A percentile compares a stretch with the other conserved stretches of the same genome.
Evolutionary conservation across 1,140 invertebrate species (phyloP).

Genomic region (Watersipora subatra): DNA sequence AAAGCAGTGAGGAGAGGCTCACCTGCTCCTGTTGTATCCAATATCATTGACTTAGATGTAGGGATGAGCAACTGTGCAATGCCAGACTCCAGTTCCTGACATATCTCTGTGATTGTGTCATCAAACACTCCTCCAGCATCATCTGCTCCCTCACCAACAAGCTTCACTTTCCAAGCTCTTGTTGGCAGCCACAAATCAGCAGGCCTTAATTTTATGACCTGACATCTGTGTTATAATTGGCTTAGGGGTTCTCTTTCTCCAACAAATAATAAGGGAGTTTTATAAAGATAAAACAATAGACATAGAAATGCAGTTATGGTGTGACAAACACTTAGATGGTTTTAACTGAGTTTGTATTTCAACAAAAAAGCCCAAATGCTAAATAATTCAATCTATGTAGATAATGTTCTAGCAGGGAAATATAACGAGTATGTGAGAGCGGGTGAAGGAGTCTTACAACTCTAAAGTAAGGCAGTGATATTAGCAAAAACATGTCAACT

Average conservation of each 20-base stretch:
- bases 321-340: too few relatives aligned
- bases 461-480: too few relatives aligned
- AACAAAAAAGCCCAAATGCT: too few relatives aligned
- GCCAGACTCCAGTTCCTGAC: slow-evolving; percentile 72
- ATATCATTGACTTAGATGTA: slow-evolving; percentile 35
- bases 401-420: too few relatives aligned
- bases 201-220: slow-evolving; percentile 47
- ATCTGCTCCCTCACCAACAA: slow-evolving; percentile 53
- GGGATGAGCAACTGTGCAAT: slow-evolving; percentile 55
- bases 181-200: slow-evolving; percentile 50
- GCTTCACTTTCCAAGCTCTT: slow-evolving; percentile 51
- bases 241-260: slow-evolving; percentile 44
- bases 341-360: too few relatives aligned
- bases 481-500: too few relatives aligned
- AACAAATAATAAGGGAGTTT: too few relatives aligned
- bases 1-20: too few relatives aligned
- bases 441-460: too few relatives aligned
- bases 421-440: too few relatives aligned
- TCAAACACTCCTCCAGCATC: slow-evolving; percentile 58
- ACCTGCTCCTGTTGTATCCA: slow-evolving; percentile 51
- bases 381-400: too few relatives aligned
- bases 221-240: slow-evolving; percentile 54
- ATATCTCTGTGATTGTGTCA: slow-evolving; percentile 59
- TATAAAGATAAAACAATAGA: slow-evolving; percentile 3
- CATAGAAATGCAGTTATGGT: neutral